Base-by-base conservation (phyloP, 2,113 vertebrate species). In the Notarius quadriscutis region DNA sequence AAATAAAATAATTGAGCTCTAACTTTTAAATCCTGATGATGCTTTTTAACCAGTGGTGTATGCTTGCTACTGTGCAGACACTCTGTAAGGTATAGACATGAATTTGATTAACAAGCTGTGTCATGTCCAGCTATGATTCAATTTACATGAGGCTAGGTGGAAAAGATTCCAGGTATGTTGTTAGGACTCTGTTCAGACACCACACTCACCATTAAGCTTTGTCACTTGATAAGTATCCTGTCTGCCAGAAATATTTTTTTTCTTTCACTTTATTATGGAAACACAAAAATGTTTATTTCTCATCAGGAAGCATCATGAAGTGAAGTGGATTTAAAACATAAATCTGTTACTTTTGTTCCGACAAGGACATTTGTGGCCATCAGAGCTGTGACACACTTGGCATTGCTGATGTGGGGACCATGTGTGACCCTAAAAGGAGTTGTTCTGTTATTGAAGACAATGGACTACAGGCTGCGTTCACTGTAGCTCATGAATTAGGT, bases 391-490 rank as follows among this genome's bases (percentile, higher is more conserved):
- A 99, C 95, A 99, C 98, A 0, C 86, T 99, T 89, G 98, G 98
- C 2, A 98, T 99, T 97, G 98, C 98, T 0, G 98, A 99, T 0
- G 98, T 99, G 77, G 98, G 98, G 86, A 99, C 98, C 90, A 98
- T 99, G 97, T 99, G 98, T 0, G 98, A 99, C 89, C 96, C 97
- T 79, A 99, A 98, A 92, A 97, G 97, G 89, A 99, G 98, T 93
- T 99, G 98, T 91, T 99, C 97, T 0, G 98, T 99, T 88, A 99
- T 99, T 0, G 98, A 99, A 93, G 98, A 99, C 0, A 98, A 98
- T 0, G 98, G 98, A 18, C 95, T 99, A 14, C 98, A 98, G 0
- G 98, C 98, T 0, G 97, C 98, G 30, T 99, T 99, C 94, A 99
- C 98, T 87, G 97, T 97, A 0, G 98, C 98, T 82, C 98, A 99